These are phyloP conservation scores for Hemiprocne comata DNA, from an alignment of 2,113 vertebrate genomes.

Conservation along the genomic window DNA sequence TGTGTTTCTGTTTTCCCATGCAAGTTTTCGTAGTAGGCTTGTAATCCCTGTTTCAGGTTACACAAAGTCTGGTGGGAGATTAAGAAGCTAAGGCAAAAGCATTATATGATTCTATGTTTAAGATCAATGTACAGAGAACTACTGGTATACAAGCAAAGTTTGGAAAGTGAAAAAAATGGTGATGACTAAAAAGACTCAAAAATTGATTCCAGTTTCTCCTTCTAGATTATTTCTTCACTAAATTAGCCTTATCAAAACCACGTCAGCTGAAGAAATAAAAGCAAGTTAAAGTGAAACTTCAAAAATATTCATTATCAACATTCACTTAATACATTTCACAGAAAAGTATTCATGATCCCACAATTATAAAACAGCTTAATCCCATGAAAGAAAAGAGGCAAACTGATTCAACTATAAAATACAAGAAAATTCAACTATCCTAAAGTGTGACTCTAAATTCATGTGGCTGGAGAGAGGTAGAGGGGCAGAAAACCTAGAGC, in stretches of 20 bases:
- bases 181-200: neutral
- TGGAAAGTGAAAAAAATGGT: neutral
- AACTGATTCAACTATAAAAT: neutral
- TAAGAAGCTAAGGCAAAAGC: neutral
- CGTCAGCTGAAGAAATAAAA: neutral
- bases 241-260: neutral
- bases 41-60: neutral
- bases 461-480: neutral
- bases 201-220: neutral
- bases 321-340: neutral
- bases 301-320: neutral
- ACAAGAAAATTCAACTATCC: neutral
- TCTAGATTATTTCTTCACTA: neutral
- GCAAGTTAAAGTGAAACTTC: neutral
- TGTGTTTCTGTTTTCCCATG: neutral
- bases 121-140: neutral
- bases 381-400: neutral
- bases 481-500: neutral
- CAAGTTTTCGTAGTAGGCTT: neutral
- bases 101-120: neutral
- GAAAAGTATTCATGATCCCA: neutral
- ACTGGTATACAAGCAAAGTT: neutral
- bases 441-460: neutral
- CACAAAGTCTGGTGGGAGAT: neutral
- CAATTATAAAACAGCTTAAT: neutral